phyloP scores from a whole-genome alignment of 2,888 invertebrate genomes.

The Keiferia lycopersicella region DNA sequence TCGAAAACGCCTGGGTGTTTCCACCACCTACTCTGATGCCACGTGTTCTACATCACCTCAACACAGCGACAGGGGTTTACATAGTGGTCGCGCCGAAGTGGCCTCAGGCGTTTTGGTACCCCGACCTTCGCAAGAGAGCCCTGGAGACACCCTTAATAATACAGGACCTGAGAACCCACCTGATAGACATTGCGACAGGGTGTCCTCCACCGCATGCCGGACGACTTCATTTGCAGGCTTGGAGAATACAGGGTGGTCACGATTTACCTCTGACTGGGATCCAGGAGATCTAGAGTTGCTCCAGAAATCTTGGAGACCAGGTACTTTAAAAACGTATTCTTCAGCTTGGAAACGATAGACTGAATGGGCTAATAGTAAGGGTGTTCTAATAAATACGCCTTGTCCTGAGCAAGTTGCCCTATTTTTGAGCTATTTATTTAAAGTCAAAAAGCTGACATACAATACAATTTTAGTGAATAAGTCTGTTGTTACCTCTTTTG shows the following conservation, averaged over 20 bases:
- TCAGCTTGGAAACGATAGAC: constrained; percentile 5
- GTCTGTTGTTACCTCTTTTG: constrained; percentile 2
- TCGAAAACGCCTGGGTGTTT: constrained; percentile 35
- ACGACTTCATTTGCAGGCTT: neutral
- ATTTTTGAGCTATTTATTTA: neutral
- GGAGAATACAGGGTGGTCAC: constrained; percentile 13
- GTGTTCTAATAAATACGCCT: neutral
- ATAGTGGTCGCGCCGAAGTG: constrained; percentile 34
- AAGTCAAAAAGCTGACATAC: neutral
- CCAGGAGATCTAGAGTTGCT: neutral
- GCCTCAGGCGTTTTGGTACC: constrained; percentile 34
- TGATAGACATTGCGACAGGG: neutral
- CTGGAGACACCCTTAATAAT: constrained; percentile 26
- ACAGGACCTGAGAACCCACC: neutral
- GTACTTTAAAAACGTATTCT: constrained; percentile 12
- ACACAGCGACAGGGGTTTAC: constrained; percentile 30
- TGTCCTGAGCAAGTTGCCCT: neutral
- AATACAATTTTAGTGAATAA: constrained; percentile 8
- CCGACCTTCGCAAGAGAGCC: constrained; percentile 32
- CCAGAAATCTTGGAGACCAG: neutral
- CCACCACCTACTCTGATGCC: constrained; percentile 38
- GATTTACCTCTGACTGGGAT: neutral
- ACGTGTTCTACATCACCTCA: constrained; percentile 34
- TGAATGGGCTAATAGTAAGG: neutral
- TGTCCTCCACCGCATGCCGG: neutral